A percentile compares a stretch with the other conserved stretches of the same genome.
These are phyloP conservation scores for Apocrypta bakeri DNA, from an alignment of 1,140 invertebrate species.

Conservation along the genomic window DNA sequence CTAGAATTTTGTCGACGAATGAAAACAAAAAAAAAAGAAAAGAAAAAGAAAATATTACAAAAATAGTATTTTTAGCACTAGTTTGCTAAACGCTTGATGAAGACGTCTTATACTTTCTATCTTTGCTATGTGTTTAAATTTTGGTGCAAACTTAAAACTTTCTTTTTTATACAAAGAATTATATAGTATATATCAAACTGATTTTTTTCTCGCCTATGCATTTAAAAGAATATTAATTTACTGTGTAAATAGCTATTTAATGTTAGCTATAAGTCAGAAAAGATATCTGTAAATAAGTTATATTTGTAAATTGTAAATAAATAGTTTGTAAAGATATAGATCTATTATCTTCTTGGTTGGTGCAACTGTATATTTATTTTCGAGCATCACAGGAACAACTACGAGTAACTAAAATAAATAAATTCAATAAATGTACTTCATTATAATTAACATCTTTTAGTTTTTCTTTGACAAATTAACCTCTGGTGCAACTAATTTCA, in stretches of 20 bases:
- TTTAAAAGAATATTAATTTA: conserved; percentile 49
- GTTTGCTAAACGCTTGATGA: conserved; percentile 25
- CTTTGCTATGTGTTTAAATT: conserved; percentile 31
- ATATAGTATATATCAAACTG: conserved; percentile 34
- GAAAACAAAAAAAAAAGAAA: too few relatives aligned
- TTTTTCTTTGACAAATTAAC: conserved; percentile 45
- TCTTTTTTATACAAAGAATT: conserved; percentile 32
- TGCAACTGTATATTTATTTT: conserved; percentile 51
- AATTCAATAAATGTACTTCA: conserved; percentile 46
- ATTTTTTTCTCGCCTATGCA: conserved; percentile 48
- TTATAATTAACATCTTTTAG: conserved; percentile 35
- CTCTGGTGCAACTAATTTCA: conserved; percentile 36
- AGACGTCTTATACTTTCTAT: conserved; percentile 26
- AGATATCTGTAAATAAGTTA: conserved; percentile 49
- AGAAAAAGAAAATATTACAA: conserved; percentile 16
- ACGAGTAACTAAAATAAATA: too few relatives aligned
- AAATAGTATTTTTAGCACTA: conserved; percentile 26
- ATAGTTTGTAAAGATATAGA: conserved; percentile 49
- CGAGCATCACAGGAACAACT: conserved; percentile 30
- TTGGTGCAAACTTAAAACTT: conserved; percentile 23
- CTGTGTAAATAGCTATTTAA: conserved; percentile 53
- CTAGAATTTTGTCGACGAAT: conserved; percentile 35
- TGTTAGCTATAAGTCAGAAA: conserved; percentile 48
- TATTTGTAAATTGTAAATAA: conserved; percentile 53
- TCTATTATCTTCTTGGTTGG: conserved; percentile 43